Evolutionary conservation across 2,888 invertebrate species (phyloP).

Genomic region (Callosobruchus maculatus): DNA sequence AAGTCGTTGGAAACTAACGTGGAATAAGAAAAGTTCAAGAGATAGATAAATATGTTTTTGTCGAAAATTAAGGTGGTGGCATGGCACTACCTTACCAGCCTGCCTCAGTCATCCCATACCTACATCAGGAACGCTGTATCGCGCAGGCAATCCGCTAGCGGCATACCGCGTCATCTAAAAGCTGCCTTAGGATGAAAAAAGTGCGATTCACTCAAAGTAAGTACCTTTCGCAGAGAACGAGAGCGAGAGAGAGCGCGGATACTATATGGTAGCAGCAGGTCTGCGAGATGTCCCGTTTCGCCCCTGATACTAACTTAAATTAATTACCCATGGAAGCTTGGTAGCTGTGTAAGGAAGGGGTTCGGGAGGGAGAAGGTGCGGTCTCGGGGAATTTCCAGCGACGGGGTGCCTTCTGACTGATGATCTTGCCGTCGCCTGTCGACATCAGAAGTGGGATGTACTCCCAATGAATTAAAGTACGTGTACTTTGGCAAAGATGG

Average conservation of each 20-base stretch:
- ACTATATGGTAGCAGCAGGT: not conserved
- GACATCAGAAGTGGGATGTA: not conserved
- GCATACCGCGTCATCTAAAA: too few relatives aligned
- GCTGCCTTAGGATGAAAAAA: not conserved
- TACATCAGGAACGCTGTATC: too few relatives aligned
- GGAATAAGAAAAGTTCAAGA: too few relatives aligned
- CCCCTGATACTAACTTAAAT: not conserved
- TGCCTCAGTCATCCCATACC: too few relatives aligned
- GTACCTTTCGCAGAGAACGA: not conserved
- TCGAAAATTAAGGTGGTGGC: too few relatives aligned
- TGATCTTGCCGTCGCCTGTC: not conserved
- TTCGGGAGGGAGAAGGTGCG: not conserved
- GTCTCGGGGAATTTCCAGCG: not conserved
- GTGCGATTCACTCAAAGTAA: not conserved
- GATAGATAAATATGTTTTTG: too few relatives aligned
- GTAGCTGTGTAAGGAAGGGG: not conserved
- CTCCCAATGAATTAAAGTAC: not conserved
- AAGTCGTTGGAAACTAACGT: too few relatives aligned
- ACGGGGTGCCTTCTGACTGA: not conserved
- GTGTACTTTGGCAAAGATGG: too few relatives aligned
- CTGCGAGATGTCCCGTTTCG: not conserved
- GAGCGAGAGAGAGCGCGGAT: too few relatives aligned
- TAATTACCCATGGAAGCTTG: not conserved
- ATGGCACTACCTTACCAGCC: too few relatives aligned
- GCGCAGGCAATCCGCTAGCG: too few relatives aligned